phyloP scores from a whole-genome alignment of 1,140 invertebrate species.

The Drosophila arawakana region DNA sequence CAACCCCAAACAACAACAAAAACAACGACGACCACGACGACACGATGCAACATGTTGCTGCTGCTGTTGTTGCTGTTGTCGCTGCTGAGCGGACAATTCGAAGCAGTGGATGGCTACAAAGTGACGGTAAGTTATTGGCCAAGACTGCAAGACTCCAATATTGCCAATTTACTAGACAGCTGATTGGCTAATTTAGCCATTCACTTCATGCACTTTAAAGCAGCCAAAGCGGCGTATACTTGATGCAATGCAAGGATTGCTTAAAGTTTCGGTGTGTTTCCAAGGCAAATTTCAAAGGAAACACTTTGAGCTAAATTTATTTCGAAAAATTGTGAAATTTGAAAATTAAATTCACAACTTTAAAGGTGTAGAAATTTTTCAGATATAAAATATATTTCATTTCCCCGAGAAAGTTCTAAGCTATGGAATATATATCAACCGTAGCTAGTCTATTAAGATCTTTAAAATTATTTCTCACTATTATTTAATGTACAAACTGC shows the following conservation, averaged over 20 bases:
- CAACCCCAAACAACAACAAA: conserved; percentile 8
- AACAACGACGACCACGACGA: not conserved
- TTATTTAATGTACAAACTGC: no score
- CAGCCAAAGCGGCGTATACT: conserved; percentile 22
- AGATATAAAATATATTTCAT: no score
- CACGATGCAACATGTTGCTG: conserved; percentile 22
- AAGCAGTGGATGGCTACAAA: conserved; percentile 60
- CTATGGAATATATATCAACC: no score
- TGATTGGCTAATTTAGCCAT: conserved; percentile 14
- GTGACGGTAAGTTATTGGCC: conserved; percentile 59
- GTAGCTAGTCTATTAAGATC: no score
- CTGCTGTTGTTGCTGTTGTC: conserved; percentile 39
- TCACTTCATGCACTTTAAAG: not conserved
- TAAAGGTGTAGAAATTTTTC: no score
- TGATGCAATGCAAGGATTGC: conserved; percentile 11
- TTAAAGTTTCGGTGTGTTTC: not conserved
- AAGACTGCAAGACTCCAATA: conserved; percentile 7
- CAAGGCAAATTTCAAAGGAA: not conserved
- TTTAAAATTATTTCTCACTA: no score
- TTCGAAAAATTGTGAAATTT: no score
- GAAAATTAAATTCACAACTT: no score
- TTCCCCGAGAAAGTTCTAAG: no score
- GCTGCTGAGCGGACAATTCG: conserved; percentile 51
- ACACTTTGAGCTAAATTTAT: not conserved
- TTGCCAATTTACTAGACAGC: conserved; percentile 14